These are phyloP conservation scores for Meandrusa payeni DNA, from an alignment of 2,888 invertebrate species.

Conservation along the genomic window DNA sequence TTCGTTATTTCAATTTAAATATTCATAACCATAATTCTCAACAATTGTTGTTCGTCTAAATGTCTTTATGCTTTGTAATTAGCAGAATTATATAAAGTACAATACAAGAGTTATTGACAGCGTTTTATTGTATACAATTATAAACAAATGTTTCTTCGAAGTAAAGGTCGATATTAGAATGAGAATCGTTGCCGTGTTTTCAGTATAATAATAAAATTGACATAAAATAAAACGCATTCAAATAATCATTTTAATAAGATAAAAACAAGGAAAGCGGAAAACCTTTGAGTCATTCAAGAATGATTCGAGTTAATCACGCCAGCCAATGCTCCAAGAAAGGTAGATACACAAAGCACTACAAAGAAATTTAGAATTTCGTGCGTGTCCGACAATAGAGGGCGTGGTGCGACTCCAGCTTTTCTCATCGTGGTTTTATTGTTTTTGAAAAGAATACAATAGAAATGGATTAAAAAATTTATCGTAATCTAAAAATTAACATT, in stretches of 20 bases:
- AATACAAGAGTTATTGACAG: neutral
- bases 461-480: too few species aligned
- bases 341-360: conserved; percentile 8
- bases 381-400: conserved; percentile 1
- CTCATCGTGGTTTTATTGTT: too few species aligned
- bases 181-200: neutral
- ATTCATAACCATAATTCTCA: neutral
- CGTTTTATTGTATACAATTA: conserved; percentile 8
- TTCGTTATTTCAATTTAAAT: too few species aligned
- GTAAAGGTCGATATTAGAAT: neutral
- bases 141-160: neutral
- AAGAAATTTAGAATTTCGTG: conserved; percentile 22
- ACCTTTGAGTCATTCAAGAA: conserved; percentile 5
- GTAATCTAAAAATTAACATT: too few species aligned
- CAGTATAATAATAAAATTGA: neutral
- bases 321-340: conserved; percentile 19
- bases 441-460: too few species aligned
- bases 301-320: conserved; percentile 8
- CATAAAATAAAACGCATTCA: conserved; percentile 15
- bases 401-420: neutral
- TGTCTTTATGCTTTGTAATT: conserved; percentile 2
- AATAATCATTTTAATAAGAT: neutral
- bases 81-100: conserved; percentile 5
- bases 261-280: conserved; percentile 19
- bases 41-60: conserved; percentile 24